These are phyloP conservation scores for Aythya baeri DNA, from an alignment of 2,113 vertebrate genomes.

Conservation along the genomic window DNA sequence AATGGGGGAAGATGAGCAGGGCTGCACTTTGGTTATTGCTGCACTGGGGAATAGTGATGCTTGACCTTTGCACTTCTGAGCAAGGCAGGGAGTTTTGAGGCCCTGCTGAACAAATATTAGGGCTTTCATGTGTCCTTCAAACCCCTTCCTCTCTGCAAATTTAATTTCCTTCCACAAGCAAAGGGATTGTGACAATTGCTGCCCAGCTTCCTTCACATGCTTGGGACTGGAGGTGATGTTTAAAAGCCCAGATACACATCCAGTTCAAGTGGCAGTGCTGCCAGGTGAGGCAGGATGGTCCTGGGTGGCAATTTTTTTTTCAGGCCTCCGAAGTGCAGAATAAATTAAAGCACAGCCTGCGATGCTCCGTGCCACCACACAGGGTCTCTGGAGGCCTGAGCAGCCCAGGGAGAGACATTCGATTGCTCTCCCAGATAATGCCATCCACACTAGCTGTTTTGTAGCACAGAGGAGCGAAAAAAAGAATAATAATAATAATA, in stretches of 20 bases:
- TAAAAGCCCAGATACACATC: neutral
- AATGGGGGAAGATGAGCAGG: neutral
- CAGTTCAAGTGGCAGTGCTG: neutral
- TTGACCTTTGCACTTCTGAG: neutral
- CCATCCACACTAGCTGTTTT: neutral
- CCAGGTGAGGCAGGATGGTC: neutral
- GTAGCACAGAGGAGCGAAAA: neutral
- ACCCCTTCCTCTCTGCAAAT: neutral
- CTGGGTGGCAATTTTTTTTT: neutral
- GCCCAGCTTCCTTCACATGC: neutral
- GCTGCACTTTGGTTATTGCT: neutral
- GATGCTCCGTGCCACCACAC: neutral
- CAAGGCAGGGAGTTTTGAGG: neutral
- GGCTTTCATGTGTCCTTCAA: neutral
- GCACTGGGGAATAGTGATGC: neutral
- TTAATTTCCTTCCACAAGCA: neutral
- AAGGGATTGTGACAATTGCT: neutral
- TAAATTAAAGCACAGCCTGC: neutral
- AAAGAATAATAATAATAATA: neutral
- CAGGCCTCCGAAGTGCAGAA: neutral
- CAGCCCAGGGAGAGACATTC: neutral
- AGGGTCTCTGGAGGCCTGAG: neutral
- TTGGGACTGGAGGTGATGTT: too few species aligned
- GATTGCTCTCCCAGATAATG: neutral
- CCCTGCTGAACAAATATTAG: neutral